Conservation (phyloP, 2,113 vertebrate genomes). For the Stercorarius parasiticus region DNA sequence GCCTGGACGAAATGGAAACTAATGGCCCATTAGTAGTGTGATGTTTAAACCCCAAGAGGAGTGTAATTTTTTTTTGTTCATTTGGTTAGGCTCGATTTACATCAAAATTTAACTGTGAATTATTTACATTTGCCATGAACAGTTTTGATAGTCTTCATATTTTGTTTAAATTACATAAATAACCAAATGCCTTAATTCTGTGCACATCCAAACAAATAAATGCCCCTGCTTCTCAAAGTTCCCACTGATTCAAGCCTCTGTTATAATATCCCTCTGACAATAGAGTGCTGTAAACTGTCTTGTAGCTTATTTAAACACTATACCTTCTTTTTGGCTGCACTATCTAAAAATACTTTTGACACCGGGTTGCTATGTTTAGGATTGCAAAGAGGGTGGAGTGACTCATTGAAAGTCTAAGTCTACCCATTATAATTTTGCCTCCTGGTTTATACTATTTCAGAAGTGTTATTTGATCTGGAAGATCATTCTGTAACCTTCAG, state of each 20-base stretch:
- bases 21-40: neutral
- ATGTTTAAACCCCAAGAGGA: neutral
- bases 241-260: neutral
- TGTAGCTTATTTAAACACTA: slow-evolving; percentile 1
- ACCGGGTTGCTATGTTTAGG: slow-evolving; percentile 13
- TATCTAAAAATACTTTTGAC: slow-evolving; percentile 54
- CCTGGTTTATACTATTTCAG: slow-evolving; percentile 63
- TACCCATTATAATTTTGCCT: slow-evolving; percentile 58
- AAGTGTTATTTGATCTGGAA: slow-evolving; percentile 74
- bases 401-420: slow-evolving; percentile 65
- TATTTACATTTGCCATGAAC: neutral
- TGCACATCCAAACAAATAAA: neutral
- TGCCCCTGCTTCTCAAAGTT: neutral
- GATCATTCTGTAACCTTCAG: slow-evolving; percentile 77
- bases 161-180: neutral
- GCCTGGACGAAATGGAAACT: neutral
- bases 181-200: neutral
- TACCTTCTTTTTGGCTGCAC: neutral
- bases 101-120: neutral
- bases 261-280: neutral
- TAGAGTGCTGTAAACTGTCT: neutral
- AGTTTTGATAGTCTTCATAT: neutral
- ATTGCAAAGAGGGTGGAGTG: slow-evolving; percentile 32
- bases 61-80: neutral
- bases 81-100: neutral